phyloP scores from a whole-genome alignment of 2,888 invertebrate species.

The Ophion ellenae region DNA sequence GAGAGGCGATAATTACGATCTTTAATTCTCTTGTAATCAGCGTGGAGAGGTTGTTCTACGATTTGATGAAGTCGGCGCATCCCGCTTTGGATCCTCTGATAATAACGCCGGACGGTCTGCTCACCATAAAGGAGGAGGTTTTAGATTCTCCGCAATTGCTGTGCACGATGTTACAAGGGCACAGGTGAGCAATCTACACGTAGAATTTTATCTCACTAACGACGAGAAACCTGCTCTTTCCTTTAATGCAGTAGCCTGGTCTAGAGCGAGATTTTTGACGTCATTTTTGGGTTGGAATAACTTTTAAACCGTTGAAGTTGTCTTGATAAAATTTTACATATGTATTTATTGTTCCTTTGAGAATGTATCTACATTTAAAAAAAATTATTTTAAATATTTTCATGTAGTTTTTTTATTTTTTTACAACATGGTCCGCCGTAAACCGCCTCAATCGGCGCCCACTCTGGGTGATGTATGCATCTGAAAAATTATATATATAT shows the following conservation, averaged over 20 bases:
- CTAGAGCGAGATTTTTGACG: too few species aligned
- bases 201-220: background rate
- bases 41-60: conserved; percentile 94
- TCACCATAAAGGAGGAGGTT: conserved; percentile 92
- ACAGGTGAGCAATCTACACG: conserved; percentile 87
- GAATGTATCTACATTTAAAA: too few species aligned
- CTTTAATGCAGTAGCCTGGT: background rate
- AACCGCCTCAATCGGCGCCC: too few species aligned
- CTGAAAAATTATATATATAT: too few species aligned
- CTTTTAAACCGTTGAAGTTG: too few species aligned
- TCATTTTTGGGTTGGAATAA: too few species aligned
- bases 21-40: conserved; percentile 84
- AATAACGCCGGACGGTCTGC: conserved; percentile 89
- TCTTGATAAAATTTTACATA: too few species aligned
- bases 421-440: too few species aligned
- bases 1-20: background rate
- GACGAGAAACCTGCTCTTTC: background rate
- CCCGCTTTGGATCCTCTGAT: conserved; percentile 94
- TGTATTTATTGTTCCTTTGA: too few species aligned
- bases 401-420: too few species aligned
- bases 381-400: too few species aligned
- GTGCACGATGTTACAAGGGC: conserved; percentile 93
- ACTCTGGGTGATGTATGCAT: too few species aligned
- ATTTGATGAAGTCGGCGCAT: conserved; percentile 93
- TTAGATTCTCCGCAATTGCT: conserved; percentile 91